Evolutionary conservation across 2,888 invertebrate species (phyloP).

Genomic region (Erebia aethiops): DNA sequence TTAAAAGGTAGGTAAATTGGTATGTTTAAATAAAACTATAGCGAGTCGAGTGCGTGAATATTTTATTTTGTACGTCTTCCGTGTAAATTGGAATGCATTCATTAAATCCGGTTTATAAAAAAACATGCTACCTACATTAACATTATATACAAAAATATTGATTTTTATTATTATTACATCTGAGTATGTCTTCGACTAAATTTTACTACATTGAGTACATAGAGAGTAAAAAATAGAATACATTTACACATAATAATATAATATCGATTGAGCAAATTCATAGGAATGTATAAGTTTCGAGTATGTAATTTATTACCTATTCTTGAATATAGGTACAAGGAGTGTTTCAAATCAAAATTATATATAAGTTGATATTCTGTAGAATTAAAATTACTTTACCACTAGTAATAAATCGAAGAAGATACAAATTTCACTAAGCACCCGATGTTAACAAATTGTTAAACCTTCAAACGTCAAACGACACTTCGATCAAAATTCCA

Average conservation of each 20-base stretch:
- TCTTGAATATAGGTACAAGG: conserved; percentile 33
- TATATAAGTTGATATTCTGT: conserved; percentile 9
- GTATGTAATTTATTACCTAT: conserved; percentile 32
- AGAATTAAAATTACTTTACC: conserved; percentile 1
- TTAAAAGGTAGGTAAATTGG: too few relatives aligned
- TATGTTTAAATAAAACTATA: conserved; percentile 51
- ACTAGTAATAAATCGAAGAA: conserved; percentile 32
- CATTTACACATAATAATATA: conserved; percentile 11
- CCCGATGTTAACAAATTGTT: conserved; percentile 61
- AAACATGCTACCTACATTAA: conserved; percentile 47
- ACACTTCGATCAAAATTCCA: conserved; percentile 68
- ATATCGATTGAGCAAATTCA: conserved; percentile 37
- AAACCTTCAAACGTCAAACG: conserved; percentile 71
- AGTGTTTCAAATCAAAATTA: conserved; percentile 40
- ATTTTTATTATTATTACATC: conserved; percentile 47
- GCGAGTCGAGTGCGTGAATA: conserved; percentile 72
- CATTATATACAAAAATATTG: conserved; percentile 49
- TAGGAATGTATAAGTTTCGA: conserved; percentile 38
- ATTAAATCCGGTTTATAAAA: conserved; percentile 63
- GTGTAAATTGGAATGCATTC: conserved; percentile 59
- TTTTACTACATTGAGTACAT: conserved; percentile 65
- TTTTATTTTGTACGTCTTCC: conserved; percentile 78
- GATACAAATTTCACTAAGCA: conserved; percentile 59
- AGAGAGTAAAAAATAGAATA: conserved; percentile 46
- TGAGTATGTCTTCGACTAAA: conserved; percentile 74